Percentiles rank a stretch among this genome's conserved stretches.
Evolutionary conservation across 1,140 invertebrate species (phyloP).

Genomic region (Hestina assimilis): DNA sequence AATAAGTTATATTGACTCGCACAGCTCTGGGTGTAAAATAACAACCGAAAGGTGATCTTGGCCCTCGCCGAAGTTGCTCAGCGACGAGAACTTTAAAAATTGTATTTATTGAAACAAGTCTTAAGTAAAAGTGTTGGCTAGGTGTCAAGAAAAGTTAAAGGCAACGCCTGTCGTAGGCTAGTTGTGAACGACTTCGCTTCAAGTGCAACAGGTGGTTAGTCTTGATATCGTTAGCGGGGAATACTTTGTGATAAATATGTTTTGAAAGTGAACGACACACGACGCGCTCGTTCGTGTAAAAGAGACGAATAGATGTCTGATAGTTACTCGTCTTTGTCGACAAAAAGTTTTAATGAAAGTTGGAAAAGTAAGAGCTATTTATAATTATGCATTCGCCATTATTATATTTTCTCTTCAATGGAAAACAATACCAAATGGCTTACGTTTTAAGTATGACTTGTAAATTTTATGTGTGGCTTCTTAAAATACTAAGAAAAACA

Average conservation of each 20-base stretch:
- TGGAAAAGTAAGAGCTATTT: too few species aligned
- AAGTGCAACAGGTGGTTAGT: constrained; percentile 38
- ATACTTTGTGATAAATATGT: constrained; percentile 10
- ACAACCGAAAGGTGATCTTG: neutral
- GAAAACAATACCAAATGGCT: too few species aligned
- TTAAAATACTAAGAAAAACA: too few species aligned
- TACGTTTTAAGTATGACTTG: too few species aligned
- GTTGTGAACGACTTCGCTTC: constrained; percentile 24
- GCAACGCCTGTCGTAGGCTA: constrained; percentile 27
- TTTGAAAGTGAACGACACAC: neutral
- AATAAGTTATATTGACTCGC: too few species aligned
- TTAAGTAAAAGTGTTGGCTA: constrained; percentile 29
- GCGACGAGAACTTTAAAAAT: neutral
- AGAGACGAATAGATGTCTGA: neutral
- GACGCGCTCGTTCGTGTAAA: neutral
- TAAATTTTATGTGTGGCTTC: too few species aligned
- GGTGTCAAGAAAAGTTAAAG: constrained; percentile 39
- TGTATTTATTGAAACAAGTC: constrained; percentile 5
- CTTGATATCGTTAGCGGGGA: constrained; percentile 21
- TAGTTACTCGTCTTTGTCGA: neutral
- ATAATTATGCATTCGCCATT: too few species aligned
- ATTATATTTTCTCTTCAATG: too few species aligned
- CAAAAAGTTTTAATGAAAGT: neutral
- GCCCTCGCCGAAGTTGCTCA: neutral
- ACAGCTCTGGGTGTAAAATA: too few species aligned